phyloP scores from a whole-genome alignment of 2,888 invertebrate species.

The Vannuccia rotundouncinata region DNA sequence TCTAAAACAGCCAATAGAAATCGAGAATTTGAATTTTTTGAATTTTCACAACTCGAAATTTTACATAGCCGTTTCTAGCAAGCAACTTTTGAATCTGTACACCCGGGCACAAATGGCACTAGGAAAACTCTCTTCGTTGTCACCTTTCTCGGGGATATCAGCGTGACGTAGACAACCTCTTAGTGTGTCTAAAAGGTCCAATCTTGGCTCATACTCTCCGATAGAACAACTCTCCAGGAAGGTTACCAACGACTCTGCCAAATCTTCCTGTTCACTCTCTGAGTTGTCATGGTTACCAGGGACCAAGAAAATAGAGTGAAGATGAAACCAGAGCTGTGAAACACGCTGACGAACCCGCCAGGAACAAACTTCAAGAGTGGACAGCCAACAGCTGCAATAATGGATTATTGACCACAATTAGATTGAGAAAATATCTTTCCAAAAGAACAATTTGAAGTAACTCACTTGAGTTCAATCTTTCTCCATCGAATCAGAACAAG shows the following conservation, averaged over 20 bases:
- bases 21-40: neutral
- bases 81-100: neutral
- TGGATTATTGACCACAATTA: constrained; percentile 32
- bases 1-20: too few relatives aligned
- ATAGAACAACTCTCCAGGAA: neutral
- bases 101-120: too few relatives aligned
- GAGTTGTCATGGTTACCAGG: neutral
- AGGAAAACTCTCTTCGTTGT: too few relatives aligned
- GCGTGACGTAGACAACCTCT: neutral
- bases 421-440: too few relatives aligned
- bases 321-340: neutral
- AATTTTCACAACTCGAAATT: neutral
- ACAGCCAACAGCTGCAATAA: constrained; percentile 35
- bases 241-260: neutral
- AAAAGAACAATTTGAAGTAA: constrained; percentile 44
- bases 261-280: neutral
- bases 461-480: constrained; percentile 69
- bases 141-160: neutral
- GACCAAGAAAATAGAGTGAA: neutral
- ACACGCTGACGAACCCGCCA: neutral
- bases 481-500: constrained; percentile 82
- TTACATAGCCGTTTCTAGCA: neutral
- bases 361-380: neutral
- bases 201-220: neutral
- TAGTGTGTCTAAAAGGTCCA: neutral